Conservation (phyloP, 2,888 invertebrate genomes). For the Pantelozetes paolii region DNA sequence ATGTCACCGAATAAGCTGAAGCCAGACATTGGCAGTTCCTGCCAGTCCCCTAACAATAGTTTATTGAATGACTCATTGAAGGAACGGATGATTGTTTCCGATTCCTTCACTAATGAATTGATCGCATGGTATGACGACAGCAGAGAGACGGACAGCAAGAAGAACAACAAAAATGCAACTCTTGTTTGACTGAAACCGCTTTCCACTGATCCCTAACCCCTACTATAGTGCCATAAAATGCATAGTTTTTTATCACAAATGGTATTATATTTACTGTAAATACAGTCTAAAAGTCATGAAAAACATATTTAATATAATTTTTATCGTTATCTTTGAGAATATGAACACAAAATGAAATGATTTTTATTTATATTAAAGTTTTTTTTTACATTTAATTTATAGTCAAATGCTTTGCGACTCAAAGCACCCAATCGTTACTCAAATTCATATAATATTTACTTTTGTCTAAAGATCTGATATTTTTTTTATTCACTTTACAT, state of each 20-base stretch:
- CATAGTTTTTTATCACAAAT: background rate
- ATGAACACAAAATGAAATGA: no score
- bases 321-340: no score
- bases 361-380: no score
- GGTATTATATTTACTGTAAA: constrained; percentile 32
- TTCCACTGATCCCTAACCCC: no score
- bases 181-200: background rate
- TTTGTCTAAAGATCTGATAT: no score
- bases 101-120: constrained; percentile 14
- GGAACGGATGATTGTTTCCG: background rate
- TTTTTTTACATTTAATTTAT: no score
- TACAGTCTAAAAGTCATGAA: no score
- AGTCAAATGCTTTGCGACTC: no score
- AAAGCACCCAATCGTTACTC: no score
- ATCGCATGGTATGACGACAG: constrained; percentile 21
- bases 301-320: no score
- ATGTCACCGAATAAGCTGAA: background rate
- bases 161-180: constrained; percentile 23
- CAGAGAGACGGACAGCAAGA: background rate
- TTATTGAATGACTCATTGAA: constrained; percentile 20
- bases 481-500: no score
- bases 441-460: no score
- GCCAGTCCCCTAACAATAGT: background rate
- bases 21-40: background rate
- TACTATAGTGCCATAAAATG: constrained; percentile 1